Base-by-base conservation (phyloP, 2,797 vertebrate species). In the Lepilemur ruficaudatus region DNA sequence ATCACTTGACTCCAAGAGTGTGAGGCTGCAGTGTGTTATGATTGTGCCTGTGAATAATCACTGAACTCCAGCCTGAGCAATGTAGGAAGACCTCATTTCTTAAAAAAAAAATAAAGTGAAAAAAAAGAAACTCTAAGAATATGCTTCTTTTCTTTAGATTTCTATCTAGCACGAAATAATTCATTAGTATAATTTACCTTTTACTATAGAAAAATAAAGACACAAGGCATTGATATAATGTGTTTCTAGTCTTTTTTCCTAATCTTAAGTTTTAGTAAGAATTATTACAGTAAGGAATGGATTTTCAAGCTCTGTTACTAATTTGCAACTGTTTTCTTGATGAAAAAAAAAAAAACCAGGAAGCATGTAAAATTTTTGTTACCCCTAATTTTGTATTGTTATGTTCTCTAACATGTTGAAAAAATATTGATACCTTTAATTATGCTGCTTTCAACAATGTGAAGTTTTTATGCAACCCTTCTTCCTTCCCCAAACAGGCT, bases 231-330 rank as follows among this genome's bases (percentile, higher is more conserved):
- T 75, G 15, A 80, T 82, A n/a, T 1, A 3, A 13, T 52, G 0
- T 88, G 5, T 91, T 94, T 85, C 28, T 72, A 67, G 72, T 94
- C 35, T 96, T 91, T 92, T 86, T 70, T 81, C 35, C 69, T 86
- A 79, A 55, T 1, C 11, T 70, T 79, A 55, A 57, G 10, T 85
- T 93, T 93, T 91, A 52, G 23, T 46, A 75, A 84, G 57, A 55
- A 81, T 76, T 75, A 9, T 87, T 84, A 76, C 2, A 91, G 18
- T 89, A 87, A 91, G 55, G 41, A 91, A 43, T 82, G n/a, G 15
- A 73, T 94, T 95, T 96, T 70, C 22, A 46, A 7, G 43, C 67
- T 93, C 2, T 76, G 13, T 78, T 83, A 48, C 55, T 93, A 72
- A 61, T 81, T 95, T 82, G 70, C 8, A 73, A 17, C 52, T 87